Conservation (phyloP, 2,113 vertebrate genomes). For the Prolemur simus region DNA sequence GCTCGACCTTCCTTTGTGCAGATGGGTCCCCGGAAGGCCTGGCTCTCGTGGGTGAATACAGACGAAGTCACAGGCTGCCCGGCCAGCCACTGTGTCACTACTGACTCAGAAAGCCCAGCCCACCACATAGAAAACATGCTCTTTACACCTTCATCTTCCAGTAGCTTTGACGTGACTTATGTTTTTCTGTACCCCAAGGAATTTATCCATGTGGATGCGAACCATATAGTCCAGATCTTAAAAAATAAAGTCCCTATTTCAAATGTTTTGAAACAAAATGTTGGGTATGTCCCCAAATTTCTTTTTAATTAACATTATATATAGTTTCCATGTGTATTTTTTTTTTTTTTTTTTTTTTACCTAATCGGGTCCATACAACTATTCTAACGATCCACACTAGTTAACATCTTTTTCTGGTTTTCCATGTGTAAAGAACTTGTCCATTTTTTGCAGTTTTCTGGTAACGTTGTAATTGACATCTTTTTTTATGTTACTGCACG, state of each 20-base stretch:
- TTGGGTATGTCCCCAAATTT: neutral
- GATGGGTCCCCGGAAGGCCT: neutral
- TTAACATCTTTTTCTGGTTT: neutral
- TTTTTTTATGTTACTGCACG: neutral
- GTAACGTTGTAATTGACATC: neutral
- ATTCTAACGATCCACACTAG: neutral
- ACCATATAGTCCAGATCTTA: neutral
- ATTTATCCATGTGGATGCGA: too few relatives aligned
- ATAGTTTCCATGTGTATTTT: neutral
- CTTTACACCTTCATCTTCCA: neutral
- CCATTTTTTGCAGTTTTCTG: neutral
- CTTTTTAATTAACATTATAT: neutral
- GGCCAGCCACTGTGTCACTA: too few relatives aligned
- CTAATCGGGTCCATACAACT: neutral
- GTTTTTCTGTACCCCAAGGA: neutral
- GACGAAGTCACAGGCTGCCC: neutral
- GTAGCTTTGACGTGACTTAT: neutral
- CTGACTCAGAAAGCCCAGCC: neutral
- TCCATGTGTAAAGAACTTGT: neutral
- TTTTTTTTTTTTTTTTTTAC: neutral
- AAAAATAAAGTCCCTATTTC: neutral
- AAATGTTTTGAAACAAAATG: neutral
- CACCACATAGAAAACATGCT: neutral
- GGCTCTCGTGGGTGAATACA: accelerated
- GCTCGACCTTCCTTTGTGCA: neutral